phyloP scores from a whole-genome alignment of 2,888 invertebrate genomes.

The Coelopa pilipes region DNA sequence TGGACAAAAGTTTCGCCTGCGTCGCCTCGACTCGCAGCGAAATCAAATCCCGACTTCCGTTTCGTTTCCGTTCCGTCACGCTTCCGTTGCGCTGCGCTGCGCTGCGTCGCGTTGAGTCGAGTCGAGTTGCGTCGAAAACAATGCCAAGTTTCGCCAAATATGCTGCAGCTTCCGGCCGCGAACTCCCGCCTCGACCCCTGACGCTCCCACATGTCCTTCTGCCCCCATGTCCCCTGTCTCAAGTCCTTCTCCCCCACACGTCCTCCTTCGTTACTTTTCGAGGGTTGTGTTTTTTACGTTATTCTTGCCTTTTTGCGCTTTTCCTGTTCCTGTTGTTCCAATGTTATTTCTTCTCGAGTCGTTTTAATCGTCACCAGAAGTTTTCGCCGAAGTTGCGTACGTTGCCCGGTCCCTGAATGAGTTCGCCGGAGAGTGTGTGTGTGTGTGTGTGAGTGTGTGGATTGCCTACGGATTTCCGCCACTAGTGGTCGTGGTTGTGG shows the following conservation, averaged over 20 bases:
- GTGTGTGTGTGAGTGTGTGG: conserved; percentile 31
- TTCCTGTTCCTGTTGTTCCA: background rate
- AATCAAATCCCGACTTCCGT: too few relatives aligned
- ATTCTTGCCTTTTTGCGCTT: background rate
- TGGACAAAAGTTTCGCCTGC: too few relatives aligned
- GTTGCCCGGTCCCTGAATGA: background rate
- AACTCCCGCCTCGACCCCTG: background rate
- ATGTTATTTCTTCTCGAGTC: background rate
- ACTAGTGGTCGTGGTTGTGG: conserved; percentile 30
- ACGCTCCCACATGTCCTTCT: background rate
- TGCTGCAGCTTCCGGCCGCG: background rate
- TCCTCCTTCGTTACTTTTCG: background rate
- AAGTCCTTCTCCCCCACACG: background rate
- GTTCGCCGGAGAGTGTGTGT: conserved; percentile 2
- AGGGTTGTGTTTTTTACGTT: too few relatives aligned
- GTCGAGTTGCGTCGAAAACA: background rate
- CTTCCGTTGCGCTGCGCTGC: too few relatives aligned
- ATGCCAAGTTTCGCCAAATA: background rate
- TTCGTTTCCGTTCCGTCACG: too few relatives aligned
- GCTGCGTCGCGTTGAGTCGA: too few relatives aligned
- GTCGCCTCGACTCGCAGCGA: too few relatives aligned
- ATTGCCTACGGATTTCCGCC: conserved; percentile 33
- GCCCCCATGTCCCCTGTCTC: background rate
- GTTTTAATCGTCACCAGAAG: conserved; percentile 28
- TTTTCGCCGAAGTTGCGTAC: conserved; percentile 10